phyloP scores from a whole-genome alignment of 2,797 vertebrate genomes.

The Sphenodon punctatus region DNA sequence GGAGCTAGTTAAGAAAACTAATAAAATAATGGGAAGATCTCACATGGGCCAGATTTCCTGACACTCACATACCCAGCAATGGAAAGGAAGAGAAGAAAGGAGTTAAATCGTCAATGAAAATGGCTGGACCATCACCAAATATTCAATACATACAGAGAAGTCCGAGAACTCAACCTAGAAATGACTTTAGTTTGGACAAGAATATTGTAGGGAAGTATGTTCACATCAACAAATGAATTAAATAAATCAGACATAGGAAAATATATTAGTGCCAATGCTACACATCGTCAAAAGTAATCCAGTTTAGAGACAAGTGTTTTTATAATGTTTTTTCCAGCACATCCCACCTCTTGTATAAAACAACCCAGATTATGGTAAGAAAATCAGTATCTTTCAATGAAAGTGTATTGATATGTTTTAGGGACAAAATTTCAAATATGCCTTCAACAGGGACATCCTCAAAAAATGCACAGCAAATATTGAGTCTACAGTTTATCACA shows the following conservation, averaged over 20 bases:
- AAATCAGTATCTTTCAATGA: not conserved
- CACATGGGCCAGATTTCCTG: not conserved
- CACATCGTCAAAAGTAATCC: not conserved
- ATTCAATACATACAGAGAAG: conserved; percentile 11
- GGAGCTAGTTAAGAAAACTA: conserved; percentile 4
- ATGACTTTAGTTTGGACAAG: conserved; percentile 2
- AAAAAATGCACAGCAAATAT: not conserved
- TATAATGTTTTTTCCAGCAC: not conserved
- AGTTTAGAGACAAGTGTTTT: not conserved
- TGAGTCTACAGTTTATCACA: not conserved
- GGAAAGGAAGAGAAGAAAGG: not conserved
- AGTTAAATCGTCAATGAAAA: not conserved
- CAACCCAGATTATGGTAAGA: not conserved
- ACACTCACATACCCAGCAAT: not conserved
- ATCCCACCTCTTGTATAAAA: not conserved
- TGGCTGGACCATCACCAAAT: not conserved
- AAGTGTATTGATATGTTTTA: not conserved
- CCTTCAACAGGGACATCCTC: not conserved
- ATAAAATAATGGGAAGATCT: not conserved
- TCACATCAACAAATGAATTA: not conserved
- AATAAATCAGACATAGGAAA: not conserved
- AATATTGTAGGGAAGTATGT: not conserved
- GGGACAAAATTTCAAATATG: not conserved
- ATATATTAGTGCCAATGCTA: not conserved
- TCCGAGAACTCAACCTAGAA: conserved; percentile 23